Percentiles rank a stretch among this genome's conserved stretches.
phyloP scores from a whole-genome alignment of 2,888 invertebrate genomes.

The Thecophora atra region DNA sequence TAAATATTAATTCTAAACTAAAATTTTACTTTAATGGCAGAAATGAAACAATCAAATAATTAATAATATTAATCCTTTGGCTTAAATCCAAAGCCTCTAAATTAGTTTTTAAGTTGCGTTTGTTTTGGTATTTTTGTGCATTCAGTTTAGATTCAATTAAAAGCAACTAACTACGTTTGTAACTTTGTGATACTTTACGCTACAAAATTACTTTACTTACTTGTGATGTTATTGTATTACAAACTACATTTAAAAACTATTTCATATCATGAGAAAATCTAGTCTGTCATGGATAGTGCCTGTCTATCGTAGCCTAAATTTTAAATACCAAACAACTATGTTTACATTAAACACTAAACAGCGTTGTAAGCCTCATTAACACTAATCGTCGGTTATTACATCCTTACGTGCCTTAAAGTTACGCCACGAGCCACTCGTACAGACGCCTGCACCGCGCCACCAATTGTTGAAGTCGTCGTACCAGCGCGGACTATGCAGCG shows the following conservation, averaged over 20 bases:
- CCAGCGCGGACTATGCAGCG: conserved; percentile 61
- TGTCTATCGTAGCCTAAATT: conserved; percentile 31
- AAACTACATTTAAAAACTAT: conserved; percentile 14
- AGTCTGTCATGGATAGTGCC: conserved; percentile 3
- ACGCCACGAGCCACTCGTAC: conserved; percentile 79
- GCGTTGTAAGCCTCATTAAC: conserved; percentile 45
- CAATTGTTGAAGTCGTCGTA: conserved; percentile 84
- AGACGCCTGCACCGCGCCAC: conserved; percentile 87
- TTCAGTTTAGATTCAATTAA: neutral
- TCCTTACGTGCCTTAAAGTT: conserved; percentile 67
- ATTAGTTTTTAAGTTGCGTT: neutral
- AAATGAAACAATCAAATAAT: too few species aligned
- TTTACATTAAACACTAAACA: conserved; percentile 32
- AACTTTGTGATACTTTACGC: neutral
- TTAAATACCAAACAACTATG: conserved; percentile 37
- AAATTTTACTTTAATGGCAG: too few species aligned
- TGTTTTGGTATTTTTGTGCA: neutral
- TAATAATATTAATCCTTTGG: too few species aligned
- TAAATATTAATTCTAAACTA: too few species aligned
- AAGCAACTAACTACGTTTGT: conserved; percentile 13
- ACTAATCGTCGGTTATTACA: conserved; percentile 64
- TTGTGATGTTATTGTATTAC: neutral
- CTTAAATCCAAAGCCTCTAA: conserved; percentile 9
- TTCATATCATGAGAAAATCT: conserved; percentile 1
- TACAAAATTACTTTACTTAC: neutral